Evolutionary conservation across 2,888 invertebrate genomes (phyloP).

Genomic region (Drosophila mettleri): DNA sequence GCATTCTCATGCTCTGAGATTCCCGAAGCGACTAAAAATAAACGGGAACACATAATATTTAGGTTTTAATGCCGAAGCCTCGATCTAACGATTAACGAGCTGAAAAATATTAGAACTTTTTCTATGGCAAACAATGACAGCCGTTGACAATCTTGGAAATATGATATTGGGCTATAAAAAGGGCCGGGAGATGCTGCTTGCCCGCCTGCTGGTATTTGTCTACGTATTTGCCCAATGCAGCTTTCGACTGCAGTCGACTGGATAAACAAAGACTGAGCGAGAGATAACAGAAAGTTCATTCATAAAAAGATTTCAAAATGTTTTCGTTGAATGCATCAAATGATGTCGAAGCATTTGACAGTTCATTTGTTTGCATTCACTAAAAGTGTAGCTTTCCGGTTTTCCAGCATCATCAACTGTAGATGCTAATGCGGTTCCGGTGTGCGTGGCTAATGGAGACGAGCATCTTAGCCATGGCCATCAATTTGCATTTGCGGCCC

Average conservation of each 20-base stretch:
- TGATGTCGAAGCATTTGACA: slow-evolving; percentile 70
- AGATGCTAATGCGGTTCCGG: slow-evolving; percentile 81
- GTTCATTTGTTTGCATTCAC: slow-evolving; percentile 76
- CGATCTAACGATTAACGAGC: slow-evolving; percentile 51
- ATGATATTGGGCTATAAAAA: slow-evolving; percentile 54
- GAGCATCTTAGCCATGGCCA: slow-evolving; percentile 67
- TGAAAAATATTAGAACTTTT: slow-evolving; percentile 65
- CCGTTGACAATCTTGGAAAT: slow-evolving; percentile 74
- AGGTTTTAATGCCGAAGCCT: slow-evolving; percentile 26
- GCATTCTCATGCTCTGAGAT: neutral
- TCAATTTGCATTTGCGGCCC: slow-evolving; percentile 81
- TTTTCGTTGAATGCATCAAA: slow-evolving; percentile 70
- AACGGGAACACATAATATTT: slow-evolving; percentile 40
- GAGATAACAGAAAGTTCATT: slow-evolving; percentile 45
- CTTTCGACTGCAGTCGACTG: slow-evolving; percentile 45
- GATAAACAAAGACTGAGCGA: slow-evolving; percentile 31
- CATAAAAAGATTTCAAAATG: slow-evolving; percentile 55
- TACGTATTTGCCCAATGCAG: slow-evolving; percentile 23
- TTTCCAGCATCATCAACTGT: slow-evolving; percentile 30
- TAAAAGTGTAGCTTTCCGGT: slow-evolving; percentile 61
- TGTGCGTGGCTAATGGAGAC: slow-evolving; percentile 68
- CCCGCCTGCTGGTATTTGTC: slow-evolving; percentile 5
- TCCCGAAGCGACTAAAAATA: neutral
- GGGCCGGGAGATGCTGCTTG: slow-evolving; percentile 27
- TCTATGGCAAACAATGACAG: slow-evolving; percentile 60